Percentiles rank a stretch among this genome's conserved stretches.
Conservation (phyloP, 2,888 invertebrate genomes). For the Cantharis rufa region DNA sequence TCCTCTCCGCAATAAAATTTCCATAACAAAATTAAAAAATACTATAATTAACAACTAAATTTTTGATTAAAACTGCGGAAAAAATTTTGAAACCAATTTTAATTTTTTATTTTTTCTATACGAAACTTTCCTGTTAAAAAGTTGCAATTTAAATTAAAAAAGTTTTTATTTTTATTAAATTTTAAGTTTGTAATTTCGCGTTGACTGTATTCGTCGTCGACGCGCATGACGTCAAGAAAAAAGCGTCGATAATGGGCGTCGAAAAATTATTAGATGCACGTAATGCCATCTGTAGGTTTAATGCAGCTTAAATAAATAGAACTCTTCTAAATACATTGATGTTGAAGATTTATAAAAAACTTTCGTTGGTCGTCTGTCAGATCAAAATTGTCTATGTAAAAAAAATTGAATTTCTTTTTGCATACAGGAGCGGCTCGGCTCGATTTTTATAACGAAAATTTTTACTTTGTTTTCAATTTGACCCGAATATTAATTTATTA, state of each 20-base stretch:
- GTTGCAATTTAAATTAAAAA: not conserved
- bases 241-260: conserved; percentile 43
- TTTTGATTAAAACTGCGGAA: not conserved
- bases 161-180: not conserved
- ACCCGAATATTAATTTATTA: no score
- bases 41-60: not conserved
- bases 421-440: not conserved
- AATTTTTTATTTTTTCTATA: not conserved
- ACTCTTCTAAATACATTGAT: not conserved
- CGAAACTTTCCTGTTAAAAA: not conserved
- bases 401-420: not conserved
- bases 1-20: not conserved
- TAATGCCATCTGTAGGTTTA: conserved; percentile 8
- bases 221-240: conserved; percentile 42
- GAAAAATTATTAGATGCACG: not conserved
- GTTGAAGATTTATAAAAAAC: not conserved
- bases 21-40: not conserved
- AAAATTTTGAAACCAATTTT: not conserved
- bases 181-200: conserved; percentile 22
- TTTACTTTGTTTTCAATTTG: not conserved
- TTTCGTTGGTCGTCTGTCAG: not conserved
- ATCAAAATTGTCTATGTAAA: not conserved
- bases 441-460: not conserved
- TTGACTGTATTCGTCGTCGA: conserved; percentile 26
- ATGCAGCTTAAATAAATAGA: not conserved